Evolutionary conservation across 2,888 invertebrate genomes (phyloP), one percentile per base, ranked within the genome.

Genomic region (Petrolisthes manimaculis): DNA sequence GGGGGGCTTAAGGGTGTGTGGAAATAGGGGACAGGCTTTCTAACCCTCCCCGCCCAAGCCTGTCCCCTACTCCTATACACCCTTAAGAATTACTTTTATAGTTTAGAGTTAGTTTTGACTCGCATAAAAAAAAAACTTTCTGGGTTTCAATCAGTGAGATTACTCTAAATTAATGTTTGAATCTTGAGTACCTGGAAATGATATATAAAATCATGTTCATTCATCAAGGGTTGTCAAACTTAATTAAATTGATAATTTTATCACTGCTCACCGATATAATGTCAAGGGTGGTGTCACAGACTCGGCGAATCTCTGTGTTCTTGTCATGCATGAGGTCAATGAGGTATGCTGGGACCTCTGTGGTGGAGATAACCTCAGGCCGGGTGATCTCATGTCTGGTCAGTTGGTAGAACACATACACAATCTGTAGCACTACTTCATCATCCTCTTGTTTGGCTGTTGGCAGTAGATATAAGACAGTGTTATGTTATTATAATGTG

Each of bases 311-410:
- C 93, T 97, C 96, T 90, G 96, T 95, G 93, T 99, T 99, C 93
- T 98, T 98, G 93, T 99, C 99, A 93, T 99, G 98, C 96, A 99
- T 97, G 92, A 99, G 94, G 93, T 99, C 99, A 91, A 99, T 97
- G 89, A 99, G 95, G 93, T 99, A 98, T 8, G 98, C 98, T 37
- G 98, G 97, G 55, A 98, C 97, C 93, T 98, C 97, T 54, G 89
- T 81, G 95, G 94, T 91, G 89, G 78, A 90, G 82, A 89, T 89
- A 83, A 91, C 91, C 54, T 88, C 80, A 14, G 88, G 86, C 18
- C 97, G 95, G 83, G 96, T 96, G 88, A 95, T 94, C 91, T 95
- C 95, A 93, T 98, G 97, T 86, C 96, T 94, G 85, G 97, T 95
- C 92, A 97, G 94, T 93, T 97, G 97, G 92, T 98, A 96, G 94